Evolutionary conservation across 2,888 invertebrate species (phyloP), one percentile per base, ranked within the genome.

Genomic region (Dysmachus trigonus): DNA sequence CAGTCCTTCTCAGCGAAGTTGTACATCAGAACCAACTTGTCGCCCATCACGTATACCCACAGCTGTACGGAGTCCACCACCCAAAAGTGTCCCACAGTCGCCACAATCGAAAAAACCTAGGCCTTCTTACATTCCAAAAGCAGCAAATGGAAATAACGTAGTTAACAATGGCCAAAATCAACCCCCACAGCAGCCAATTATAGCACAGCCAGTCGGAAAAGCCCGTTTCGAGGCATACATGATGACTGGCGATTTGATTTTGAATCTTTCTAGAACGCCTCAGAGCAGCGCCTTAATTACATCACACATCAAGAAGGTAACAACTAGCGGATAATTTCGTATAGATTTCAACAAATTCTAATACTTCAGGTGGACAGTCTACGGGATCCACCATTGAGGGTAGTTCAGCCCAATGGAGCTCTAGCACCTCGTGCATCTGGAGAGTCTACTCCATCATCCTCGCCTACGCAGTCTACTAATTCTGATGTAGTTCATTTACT

Each of bases 181-280:
- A 51, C 89, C 89, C 88, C 87, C 88, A 53, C 88, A 89, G 35
- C 86, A 86, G 88, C 91, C 91, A 3, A 90, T 90, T 81, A 90
- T 91, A 85, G 91, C 91, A 85, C 91, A 90, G 82, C 92, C 91
- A 47, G 90, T 91, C 86, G 89, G 90, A 33, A 92, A 92, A 88
- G 91, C 92, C 86, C 91, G 97, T 92, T 97, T 97, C 93, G 98
- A 98, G 93, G 97, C 98, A 86, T 98, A 97, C 94, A 97, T 98
- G 95, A 98, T 98, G 98, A 98, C 98, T 38, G 98, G 98, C 74
- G 98, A 98, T 92, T 95, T 98, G 90, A 98, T 98, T 92, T 94
- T 98, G 89, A 98, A 98, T 93, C 95, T 98, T 89, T 97, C 98
- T 87, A 93, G 96, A 89, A 96, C 96, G 87, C 96, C 96, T 88